Percentiles rank a stretch among this genome's conserved stretches.
These are phyloP conservation scores for Diaphora mendica DNA, from an alignment of 2,888 invertebrate species.

Conservation along the genomic window DNA sequence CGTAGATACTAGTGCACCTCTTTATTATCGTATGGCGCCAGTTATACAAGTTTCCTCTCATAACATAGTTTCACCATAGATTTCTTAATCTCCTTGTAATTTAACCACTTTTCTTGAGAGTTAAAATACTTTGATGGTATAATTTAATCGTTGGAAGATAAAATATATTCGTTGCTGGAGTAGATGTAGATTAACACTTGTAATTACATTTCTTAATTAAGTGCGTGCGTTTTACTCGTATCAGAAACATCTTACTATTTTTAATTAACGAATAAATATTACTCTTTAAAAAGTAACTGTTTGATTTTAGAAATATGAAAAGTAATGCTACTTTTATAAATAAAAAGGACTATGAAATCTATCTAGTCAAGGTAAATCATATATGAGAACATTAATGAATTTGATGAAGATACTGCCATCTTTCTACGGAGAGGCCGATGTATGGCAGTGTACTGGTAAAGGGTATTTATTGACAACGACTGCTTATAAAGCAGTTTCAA, in stretches of 20 bases:
- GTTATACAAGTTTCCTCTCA: neutral
- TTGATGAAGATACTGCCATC: neutral
- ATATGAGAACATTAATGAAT: neutral
- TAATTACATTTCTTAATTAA: neutral
- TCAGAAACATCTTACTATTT: neutral
- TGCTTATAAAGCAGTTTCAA: too few relatives aligned
- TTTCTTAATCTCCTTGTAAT: neutral
- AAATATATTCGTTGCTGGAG: neutral
- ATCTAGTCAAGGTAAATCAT: neutral
- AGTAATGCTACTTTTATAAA: neutral
- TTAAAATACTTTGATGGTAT: neutral
- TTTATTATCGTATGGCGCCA: conserved; percentile 9
- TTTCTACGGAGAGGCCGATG: too few relatives aligned
- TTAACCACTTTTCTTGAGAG: conserved; percentile 1
- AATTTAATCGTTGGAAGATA: neutral
- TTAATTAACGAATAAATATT: neutral
- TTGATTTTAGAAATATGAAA: neutral
- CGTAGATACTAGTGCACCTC: neutral
- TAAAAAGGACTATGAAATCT: too few relatives aligned
- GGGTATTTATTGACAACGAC: too few relatives aligned
- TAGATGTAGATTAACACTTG: neutral
- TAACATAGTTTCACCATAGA: neutral
- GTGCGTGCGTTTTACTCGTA: neutral
- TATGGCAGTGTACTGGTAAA: too few relatives aligned
- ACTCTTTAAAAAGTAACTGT: neutral